Percentiles rank a stretch among this genome's conserved stretches.
These are phyloP conservation scores for Drosophila aff. DNA, from an alignment of 1,140 invertebrate genomes.

Conservation along the genomic window DNA sequence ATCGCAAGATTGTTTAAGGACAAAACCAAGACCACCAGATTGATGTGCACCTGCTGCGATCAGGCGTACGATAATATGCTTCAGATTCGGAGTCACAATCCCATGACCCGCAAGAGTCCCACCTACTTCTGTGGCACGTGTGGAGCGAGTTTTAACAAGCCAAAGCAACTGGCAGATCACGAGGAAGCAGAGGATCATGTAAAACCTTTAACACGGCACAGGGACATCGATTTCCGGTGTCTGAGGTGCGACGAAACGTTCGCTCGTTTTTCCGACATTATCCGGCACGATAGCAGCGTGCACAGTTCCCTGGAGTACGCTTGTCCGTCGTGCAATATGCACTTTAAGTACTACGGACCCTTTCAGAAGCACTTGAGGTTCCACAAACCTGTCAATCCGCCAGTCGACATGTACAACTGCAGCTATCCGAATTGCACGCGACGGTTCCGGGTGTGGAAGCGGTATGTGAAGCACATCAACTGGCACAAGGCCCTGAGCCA, in stretches of 20 bases:
- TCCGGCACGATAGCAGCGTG: constrained; percentile 13
- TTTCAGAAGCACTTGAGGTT: not conserved
- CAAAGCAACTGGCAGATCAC: not conserved
- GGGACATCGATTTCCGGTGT: constrained; percentile 18
- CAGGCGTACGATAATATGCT: not conserved
- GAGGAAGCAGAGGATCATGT: not conserved
- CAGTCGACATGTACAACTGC: not conserved
- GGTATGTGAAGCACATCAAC: not conserved
- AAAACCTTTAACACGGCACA: not conserved
- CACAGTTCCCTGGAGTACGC: not conserved
- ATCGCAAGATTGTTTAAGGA: constrained; percentile 17
- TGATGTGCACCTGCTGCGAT: constrained; percentile 31
- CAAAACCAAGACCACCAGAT: constrained; percentile 4
- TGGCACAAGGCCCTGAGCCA: constrained; percentile 3
- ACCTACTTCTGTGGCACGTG: constrained; percentile 22
- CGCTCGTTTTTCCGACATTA: constrained; percentile 3
- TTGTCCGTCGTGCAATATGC: constrained; percentile 2
- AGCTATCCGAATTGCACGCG: not conserved
- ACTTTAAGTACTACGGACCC: not conserved
- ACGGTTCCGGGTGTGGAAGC: constrained; percentile 4
- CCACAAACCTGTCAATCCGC: not conserved
- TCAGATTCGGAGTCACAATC: constrained; percentile 17
- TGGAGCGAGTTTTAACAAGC: not conserved
- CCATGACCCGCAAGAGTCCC: not conserved
- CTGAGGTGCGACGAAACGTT: constrained; percentile 5